A percentile compares a stretch with the other conserved stretches of the same genome.
Evolutionary conservation across 2,888 invertebrate genomes (phyloP).

Genomic region (Criorhina ranunculi): DNA sequence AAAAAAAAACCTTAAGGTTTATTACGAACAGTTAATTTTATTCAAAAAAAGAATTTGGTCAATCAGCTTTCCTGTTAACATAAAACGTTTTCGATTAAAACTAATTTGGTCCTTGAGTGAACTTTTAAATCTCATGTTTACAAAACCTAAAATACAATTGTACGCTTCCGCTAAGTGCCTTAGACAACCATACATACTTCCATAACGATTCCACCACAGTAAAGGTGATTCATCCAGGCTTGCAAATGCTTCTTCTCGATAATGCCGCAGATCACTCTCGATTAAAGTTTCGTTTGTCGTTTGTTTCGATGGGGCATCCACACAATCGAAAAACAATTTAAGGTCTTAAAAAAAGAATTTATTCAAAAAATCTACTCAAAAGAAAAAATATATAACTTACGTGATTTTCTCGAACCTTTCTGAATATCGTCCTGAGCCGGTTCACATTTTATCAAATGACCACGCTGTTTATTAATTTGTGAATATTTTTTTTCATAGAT

Average conservation of each 20-base stretch:
- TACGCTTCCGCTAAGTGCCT: conserved; percentile 81
- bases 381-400: conserved; percentile 22
- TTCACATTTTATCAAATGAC: conserved; percentile 11
- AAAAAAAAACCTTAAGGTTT: no score
- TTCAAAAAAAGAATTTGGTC: conserved; percentile 82
- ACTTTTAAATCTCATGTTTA: conserved; percentile 82
- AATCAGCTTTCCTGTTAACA: conserved; percentile 81
- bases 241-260: conserved; percentile 82
- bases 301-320: conserved; percentile 78
- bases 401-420: conserved; percentile 47
- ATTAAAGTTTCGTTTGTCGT: conserved; percentile 75
- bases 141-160: conserved; percentile 83
- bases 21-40: conserved; percentile 34
- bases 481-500: conserved; percentile 77
- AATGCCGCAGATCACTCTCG: conserved; percentile 82
- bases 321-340: conserved; percentile 82
- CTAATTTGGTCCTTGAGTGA: conserved; percentile 81
- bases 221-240: conserved; percentile 83
- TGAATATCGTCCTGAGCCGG: background rate
- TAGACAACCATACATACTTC: conserved; percentile 81
- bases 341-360: conserved; percentile 78
- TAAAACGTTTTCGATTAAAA: conserved; percentile 81
- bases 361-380: background rate
- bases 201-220: conserved; percentile 83
- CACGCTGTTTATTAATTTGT: conserved; percentile 53